Evolutionary conservation across 2,797 vertebrate species (phyloP), one percentile per base, ranked within the genome.

Genomic region (Eupleurogrammus muticus): DNA sequence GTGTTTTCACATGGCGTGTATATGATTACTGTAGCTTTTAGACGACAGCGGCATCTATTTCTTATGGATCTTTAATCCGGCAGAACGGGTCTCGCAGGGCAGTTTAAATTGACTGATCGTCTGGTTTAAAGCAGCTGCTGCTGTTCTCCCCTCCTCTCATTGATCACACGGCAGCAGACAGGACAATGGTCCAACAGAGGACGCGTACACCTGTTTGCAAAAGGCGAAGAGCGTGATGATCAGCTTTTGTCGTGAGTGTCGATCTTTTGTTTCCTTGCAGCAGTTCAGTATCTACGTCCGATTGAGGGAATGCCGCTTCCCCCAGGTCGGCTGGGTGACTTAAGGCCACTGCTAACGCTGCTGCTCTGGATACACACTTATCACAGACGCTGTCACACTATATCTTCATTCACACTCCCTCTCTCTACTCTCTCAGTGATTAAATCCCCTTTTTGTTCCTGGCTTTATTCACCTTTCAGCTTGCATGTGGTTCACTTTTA

Each of bases 281-380:
- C 75, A 77, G 63, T 57, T 60, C 19, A 34, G 35, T 20, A 23
- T 59, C 46, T 64, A 28, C 6, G 70, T 53, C 73, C 34, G 66
- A 68, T 66, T 71, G 60, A 69, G 62, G 68, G 66, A 61, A 61
- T 16, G 5, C 4, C 46, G 32, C 34, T 57, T 62, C 42, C n/a
- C 50, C 61, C 28, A 7, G 36, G 24, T 49, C 46, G 49, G 35
- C 36, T 36, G 63, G 52, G 50, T 57, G 59, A 73, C 35, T 64
- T 72, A 66, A 40, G 47, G 66, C 57, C 49, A 23, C 51, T 11
- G 5, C n/a, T 19, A 36, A 59, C 38, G 13, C 66, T 23, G 32
- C 34, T 57, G 35, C 50, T 47, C 51, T 53, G 59, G n/a, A 24
- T 35, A 21, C 35, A 60, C 52, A 23, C 64, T 28, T 14, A 32